Evolutionary conservation across 2,113 vertebrate species (phyloP), one percentile per base, ranked within the genome.

Genomic region (Macaca nemestrina): DNA sequence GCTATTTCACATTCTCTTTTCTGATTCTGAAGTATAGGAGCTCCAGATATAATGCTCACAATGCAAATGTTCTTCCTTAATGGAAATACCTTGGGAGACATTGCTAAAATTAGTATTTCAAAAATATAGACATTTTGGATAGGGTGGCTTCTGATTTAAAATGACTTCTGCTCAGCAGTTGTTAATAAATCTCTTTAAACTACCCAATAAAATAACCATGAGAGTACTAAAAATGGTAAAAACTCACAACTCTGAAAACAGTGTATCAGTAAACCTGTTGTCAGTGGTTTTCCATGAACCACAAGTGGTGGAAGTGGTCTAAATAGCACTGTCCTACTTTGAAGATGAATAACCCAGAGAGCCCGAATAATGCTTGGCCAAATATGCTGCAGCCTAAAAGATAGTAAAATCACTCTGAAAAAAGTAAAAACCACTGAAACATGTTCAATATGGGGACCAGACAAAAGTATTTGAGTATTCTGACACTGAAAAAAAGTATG

Each of bases 61-160:
- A 20, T 90, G 48, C 35, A 85, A 72, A 90, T 57, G 32, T 85
- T 85, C 13, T 88, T 90, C 38, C 61, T 94, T 40, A 82, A 7
- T 59, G 95, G 70, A 96, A 95, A 81, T 75, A 80, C 79, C 5
- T 50, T 95, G 67, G 59, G 40, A 95, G 40, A 90, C 50, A 64
- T 7, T 89, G 68, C 32, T 70, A 70, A 93, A 81, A 93, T 61
- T 88, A 30, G 2, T 89, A 61, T 59, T 79, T 82, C 2, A 23
- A 73, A 87, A 89, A 89, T 64, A 25, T 32, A 78, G 17, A 83
- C 43, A 73, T 67, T 92, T 95, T 95, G 14, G 11, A 25, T 48
- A 83, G 57, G 27, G 5, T 64, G 85, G 70, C 32, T 89, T 93
- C 32, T 83, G 48, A 83, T 95, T 70, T 80, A 86, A 97, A 97